Percentiles rank a stretch among this genome's conserved stretches.
These are phyloP conservation scores for Drosophila navojoa DNA, from an alignment of 1,140 invertebrate genomes.

Conservation along the genomic window DNA sequence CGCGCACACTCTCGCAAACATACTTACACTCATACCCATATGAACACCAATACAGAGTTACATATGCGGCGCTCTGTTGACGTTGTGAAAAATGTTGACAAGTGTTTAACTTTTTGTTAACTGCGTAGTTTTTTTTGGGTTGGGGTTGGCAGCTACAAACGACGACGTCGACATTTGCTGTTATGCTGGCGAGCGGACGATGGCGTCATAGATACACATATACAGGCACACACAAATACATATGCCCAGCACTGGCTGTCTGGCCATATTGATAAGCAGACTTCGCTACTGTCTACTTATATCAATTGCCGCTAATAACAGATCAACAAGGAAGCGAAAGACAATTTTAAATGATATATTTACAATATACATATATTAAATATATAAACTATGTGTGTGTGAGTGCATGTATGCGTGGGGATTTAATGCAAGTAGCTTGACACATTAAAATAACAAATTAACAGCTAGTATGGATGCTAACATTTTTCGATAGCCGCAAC, in stretches of 20 bases:
- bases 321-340: background rate
- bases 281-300: conserved; percentile 22
- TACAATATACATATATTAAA: background rate
- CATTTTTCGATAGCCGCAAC: conserved; percentile 11
- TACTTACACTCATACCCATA: background rate
- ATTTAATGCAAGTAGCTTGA: background rate
- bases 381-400: conserved; percentile 5
- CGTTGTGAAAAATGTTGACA: conserved; percentile 65
- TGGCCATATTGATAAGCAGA: conserved; percentile 29
- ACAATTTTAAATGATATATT: background rate
- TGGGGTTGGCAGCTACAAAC: conserved; percentile 37
- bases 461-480: conserved; percentile 23
- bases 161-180: conserved; percentile 39
- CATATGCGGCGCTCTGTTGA: conserved; percentile 71
- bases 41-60: conserved; percentile 26
- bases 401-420: background rate
- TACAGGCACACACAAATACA: background rate
- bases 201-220: conserved; percentile 66
- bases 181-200: conserved; percentile 57
- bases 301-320: conserved; percentile 37
- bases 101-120: conserved; percentile 63
- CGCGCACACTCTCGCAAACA: too few species aligned
- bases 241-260: background rate
- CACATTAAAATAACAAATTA: conserved; percentile 14
- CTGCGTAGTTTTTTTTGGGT: conserved; percentile 74